Evolutionary conservation across 2,888 invertebrate species (phyloP).

Genomic region (Chirona hameri): DNA sequence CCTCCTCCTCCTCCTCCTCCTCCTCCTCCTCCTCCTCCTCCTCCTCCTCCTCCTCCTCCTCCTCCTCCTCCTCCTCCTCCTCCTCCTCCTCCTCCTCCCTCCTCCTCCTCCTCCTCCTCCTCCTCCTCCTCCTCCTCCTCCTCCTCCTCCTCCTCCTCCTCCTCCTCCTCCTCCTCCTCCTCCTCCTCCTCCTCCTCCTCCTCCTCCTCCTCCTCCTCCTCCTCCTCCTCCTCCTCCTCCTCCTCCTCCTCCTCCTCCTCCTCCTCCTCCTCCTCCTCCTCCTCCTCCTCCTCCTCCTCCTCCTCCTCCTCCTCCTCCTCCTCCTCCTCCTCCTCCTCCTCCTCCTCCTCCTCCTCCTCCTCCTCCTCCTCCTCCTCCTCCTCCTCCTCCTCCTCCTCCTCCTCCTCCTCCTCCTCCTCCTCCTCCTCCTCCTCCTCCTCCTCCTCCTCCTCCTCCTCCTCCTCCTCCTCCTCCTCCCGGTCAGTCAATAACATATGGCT

Average conservation of each 20-base stretch:
- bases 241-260: not conserved
- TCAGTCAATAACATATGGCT: no score
- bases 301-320: not conserved
- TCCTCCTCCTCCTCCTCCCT: no score
- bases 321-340: not conserved
- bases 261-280: not conserved
- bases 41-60: not conserved
- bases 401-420: not conserved
- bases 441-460: not conserved
- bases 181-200: not conserved
- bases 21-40: not conserved
- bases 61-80: no score
- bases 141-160: no score
- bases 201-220: not conserved
- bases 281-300: not conserved
- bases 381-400: slow-evolving; percentile 22
- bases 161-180: not conserved
- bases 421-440: not conserved
- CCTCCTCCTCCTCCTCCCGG: not conserved
- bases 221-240: not conserved
- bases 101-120: no score
- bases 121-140: no score
- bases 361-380: slow-evolving; percentile 26
- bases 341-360: not conserved
- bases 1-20: not conserved